Base-by-base conservation (phyloP, 2,797 vertebrate genomes). In the Myotis pilosus region DNA sequence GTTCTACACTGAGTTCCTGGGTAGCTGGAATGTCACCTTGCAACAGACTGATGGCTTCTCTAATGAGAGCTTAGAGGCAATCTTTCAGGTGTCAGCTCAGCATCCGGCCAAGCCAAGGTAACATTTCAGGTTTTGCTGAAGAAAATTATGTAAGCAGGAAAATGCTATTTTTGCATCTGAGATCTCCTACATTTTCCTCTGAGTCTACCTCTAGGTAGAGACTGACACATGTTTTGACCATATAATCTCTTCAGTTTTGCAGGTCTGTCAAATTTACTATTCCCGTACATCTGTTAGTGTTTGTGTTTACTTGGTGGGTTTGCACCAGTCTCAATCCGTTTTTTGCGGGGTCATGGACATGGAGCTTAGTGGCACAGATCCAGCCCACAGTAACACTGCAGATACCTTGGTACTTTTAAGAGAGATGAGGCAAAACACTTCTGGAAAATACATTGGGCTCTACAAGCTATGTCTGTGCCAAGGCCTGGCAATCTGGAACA, bases 21-120 rank as follows among this genome's bases (percentile, higher is more conserved):
- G 80, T 38, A 64, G 60, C 79, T 82, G 33, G 44, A 66, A 85
- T 92, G 33, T 89, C 62, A 92, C 81, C 30, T 87, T 82, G 92
- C 22, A 66, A 62, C 19, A 72, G n/a, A 87, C 28, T 76, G 68
- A 95, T 82, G 12, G 19, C 19, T 74, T 94, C 28, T 78, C 80
- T 89, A 92, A 76, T 55, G 72, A 91, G 72, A 95, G 84, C 23
- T 95, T 71, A 66, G 36, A 91, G 62, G 44, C 92, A 82, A 94
- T 95, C 76, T 85, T 57, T 78, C 71, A 86, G 30, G 9, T 95
- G 68, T 79, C 93, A 89, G 83, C 78, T 95, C 55, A 69, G 72
- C 68, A 81, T 69, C 93, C 87, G 44, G 84, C 53, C 72, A 41
- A 91, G 6, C 25, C 30, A 53, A 6, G 41, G 78, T 38, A 92